phyloP scores from a whole-genome alignment of 2,113 vertebrate species.

The Varanus salvator region DNA sequence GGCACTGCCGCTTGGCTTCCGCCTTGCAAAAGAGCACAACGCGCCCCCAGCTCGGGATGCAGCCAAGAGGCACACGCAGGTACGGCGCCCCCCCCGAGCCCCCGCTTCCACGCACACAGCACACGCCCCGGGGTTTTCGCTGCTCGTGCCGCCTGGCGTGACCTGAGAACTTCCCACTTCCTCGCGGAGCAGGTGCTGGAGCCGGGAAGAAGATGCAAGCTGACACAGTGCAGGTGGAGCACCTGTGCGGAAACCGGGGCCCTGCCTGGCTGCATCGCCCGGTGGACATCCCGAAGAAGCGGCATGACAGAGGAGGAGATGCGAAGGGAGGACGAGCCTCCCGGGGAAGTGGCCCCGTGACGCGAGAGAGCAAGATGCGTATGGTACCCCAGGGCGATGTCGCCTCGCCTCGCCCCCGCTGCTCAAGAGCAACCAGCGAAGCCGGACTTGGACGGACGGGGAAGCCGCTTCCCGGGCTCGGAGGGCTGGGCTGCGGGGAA shows the following conservation, averaged over 20 bases:
- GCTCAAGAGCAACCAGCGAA: no score
- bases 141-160: background rate
- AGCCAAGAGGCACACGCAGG: no score
- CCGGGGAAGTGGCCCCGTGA: background rate
- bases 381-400: no score
- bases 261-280: background rate
- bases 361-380: background rate
- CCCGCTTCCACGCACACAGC: no score
- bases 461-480: no score
- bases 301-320: background rate
- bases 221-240: background rate
- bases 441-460: no score
- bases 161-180: background rate
- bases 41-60: background rate
- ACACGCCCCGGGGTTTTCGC: background rate
- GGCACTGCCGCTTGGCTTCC: background rate
- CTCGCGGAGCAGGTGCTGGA: background rate
- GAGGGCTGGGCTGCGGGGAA: no score
- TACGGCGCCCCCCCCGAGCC: background rate
- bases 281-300: background rate
- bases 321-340: background rate
- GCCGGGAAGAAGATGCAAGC: background rate
- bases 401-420: no score
- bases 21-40: background rate
- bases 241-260: background rate